phyloP scores from a whole-genome alignment of 2,113 vertebrate species.

The Sphyrna mokarran region DNA sequence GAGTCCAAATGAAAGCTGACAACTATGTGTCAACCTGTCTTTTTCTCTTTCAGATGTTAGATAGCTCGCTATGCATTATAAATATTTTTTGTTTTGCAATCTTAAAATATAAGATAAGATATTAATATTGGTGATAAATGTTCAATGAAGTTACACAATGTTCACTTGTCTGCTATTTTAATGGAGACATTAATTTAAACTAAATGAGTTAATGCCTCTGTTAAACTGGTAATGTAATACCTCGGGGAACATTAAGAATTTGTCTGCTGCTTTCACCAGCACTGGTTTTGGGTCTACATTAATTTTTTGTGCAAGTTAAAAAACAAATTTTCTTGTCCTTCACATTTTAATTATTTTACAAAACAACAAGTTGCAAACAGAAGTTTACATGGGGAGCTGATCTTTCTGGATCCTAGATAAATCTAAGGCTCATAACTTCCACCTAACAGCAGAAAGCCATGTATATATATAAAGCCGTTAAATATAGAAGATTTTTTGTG shows the following conservation, averaged over 20 bases:
- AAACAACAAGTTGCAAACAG: neutral
- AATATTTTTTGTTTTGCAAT: neutral
- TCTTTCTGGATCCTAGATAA: neutral
- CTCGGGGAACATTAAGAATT: neutral
- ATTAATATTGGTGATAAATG: neutral
- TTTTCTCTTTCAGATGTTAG: neutral
- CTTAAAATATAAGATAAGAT: neutral
- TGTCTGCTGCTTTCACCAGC: neutral
- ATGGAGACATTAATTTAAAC: neutral
- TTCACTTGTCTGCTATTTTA: neutral
- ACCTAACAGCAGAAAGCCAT: too few species aligned
- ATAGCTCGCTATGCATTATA: neutral
- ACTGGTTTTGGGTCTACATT: neutral
- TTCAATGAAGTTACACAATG: neutral
- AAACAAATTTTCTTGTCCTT: neutral
- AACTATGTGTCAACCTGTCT: neutral
- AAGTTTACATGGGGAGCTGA: neutral
- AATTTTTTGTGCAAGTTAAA: neutral
- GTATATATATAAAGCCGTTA: too few species aligned
- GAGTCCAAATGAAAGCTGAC: neutral
- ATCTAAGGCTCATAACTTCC: neutral
- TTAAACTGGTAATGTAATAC: neutral
- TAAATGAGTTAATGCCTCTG: neutral
- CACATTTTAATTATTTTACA: neutral
- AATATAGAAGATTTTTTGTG: too few species aligned